A percentile compares a stretch with the other conserved stretches of the same genome.
phyloP scores from a whole-genome alignment of 2,888 invertebrate genomes.

The Ischnura elegans region DNA sequence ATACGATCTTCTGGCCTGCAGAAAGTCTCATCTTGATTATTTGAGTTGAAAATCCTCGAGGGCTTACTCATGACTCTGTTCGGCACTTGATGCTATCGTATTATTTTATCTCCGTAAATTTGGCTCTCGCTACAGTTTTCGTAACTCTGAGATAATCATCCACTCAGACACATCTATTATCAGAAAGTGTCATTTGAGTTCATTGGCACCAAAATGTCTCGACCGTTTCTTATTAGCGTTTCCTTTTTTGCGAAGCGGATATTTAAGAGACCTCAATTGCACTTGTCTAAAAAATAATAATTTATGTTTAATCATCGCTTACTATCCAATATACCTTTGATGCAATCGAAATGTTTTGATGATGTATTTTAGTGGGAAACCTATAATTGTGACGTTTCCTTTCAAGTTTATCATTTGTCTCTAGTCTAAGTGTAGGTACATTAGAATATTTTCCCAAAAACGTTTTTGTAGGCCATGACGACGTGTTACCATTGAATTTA shows the following conservation, averaged over 20 bases:
- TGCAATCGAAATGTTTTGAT: no score
- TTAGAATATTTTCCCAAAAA: not conserved
- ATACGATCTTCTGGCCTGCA: no score
- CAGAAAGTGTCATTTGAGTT: not conserved
- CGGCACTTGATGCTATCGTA: not conserved
- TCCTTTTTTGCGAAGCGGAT: not conserved
- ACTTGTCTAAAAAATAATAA: not conserved
- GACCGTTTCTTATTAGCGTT: not conserved
- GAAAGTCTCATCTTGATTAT: no score
- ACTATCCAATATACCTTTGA: no score
- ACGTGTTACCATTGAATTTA: not conserved
- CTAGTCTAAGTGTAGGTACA: not conserved
- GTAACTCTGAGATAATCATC: not conserved
- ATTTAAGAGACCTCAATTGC: not conserved
- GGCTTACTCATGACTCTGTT: no score
- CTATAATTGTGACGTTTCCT: no score
- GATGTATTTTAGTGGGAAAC: no score
- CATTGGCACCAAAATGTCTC: constrained; percentile 15
- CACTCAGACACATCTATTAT: not conserved
- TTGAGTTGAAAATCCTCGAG: no score
- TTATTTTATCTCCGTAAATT: not conserved
- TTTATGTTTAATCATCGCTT: no score
- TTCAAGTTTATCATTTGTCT: not conserved
- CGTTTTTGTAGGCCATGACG: not conserved
- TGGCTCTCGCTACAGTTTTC: not conserved